Evolutionary conservation across 1,140 invertebrate genomes (phyloP), one percentile per base, ranked within the genome.

Genomic region (Plectus sambesii): DNA sequence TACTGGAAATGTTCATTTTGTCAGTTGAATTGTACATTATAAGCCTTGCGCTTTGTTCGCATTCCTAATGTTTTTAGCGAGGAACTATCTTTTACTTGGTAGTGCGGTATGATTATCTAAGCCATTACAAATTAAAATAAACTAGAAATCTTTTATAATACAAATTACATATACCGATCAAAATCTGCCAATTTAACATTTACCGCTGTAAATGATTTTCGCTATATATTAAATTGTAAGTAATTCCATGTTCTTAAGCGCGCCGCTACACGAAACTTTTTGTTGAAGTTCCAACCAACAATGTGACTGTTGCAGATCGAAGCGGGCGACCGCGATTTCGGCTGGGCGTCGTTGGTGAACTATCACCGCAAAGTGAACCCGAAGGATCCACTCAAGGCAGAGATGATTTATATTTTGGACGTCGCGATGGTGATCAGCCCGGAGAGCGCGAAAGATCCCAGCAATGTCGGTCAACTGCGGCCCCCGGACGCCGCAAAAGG

Each of bases 281-380:
- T n/a, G n/a, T n/a, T n/a, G n/a, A n/a, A n/a, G n/a, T n/a, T n/a
- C n/a, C n/a, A n/a, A n/a, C n/a, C n/a, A n/a, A n/a, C n/a, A n/a
- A n/a, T 9, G 24, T 54, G 20, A 47, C 42, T 46, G 43, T 58
- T 58, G 42, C 53, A 87, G 82, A 78, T 93, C 2, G 85, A 87
- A 74, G 83, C 82, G 60, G 81, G 82, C 41, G 79, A 81, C 0
- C 74, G 84, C 48, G 82, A 88, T 67, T 97, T 89, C 72, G 90
- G 89, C 56, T 98, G 92, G 90, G 88, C 88, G 27, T 84, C 89
- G 22, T 79, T 97, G 36, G 78, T 98, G 1, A 93, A 90, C 70
- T 93, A 88, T 62, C 83, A 85, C 59, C 76, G 76, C 51, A 75
- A 80, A 49, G 74, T 72, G 49, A 70, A 70, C 44, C 59, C 56